Evolutionary conservation across 2,113 vertebrate genomes (phyloP), one percentile per base, ranked within the genome.

Genomic region (Caranx ignobilis): DNA sequence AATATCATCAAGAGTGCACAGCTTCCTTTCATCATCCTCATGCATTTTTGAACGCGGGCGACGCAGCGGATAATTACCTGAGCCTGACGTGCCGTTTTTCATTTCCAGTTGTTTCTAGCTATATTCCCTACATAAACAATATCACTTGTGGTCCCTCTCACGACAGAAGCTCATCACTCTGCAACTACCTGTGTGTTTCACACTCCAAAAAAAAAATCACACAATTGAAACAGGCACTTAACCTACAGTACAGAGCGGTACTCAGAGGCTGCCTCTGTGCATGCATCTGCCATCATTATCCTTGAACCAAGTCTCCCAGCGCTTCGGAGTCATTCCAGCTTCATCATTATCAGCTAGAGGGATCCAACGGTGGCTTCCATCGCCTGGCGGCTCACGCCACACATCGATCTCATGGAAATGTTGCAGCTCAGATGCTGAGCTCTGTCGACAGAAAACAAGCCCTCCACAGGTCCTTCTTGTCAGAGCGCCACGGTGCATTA

Each of bases 221-320:
- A 60, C 26, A 64, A 9, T 82, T 88, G 85, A 75, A 82, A 83
- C 67, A 63, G 72, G 12, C 81, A 86, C 85, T 87, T 91, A 85
- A 87, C 85, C 75, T 61, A 54, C 59, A 72, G 57, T 64, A 56
- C 83, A 37, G 32, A 86, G 66, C 48, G 7, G 71, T 16, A 67
- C 61, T 81, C 50, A 34, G 63, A 48, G 47, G 50, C 75, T 55
- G 81, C 43, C 79, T 72, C 72, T 74, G 85, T 71, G 35, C 79
- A 19, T 45, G 21, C 67, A 75, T 75, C 64, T 66, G 81, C 84
- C 55, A 6, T 75, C 81, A 83, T 87, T 89, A 89, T 83, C 85
- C 80, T 82, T 82, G 82, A 89, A 87, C 85, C 62, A 19, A 31
- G 45, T 81, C 85, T 82, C 81, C 73, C 52, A 31, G 75, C 37